Evolutionary conservation across 2,888 invertebrate species (phyloP).

Genomic region (Andrena bicolor): DNA sequence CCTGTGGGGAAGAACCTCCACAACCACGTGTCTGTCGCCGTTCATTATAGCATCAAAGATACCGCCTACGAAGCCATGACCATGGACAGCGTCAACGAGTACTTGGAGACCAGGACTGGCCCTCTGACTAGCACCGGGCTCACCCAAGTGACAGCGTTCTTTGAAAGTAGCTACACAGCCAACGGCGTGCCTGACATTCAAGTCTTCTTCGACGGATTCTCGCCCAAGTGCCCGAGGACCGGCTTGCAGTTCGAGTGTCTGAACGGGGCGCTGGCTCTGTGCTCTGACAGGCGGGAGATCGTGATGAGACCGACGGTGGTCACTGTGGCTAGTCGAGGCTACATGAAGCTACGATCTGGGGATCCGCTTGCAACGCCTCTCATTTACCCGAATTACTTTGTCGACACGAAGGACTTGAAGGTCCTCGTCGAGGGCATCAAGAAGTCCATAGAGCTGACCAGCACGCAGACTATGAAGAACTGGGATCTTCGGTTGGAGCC

Average conservation of each 20-base stretch:
- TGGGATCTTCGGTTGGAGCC: constrained; percentile 87
- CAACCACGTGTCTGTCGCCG: constrained; percentile 82
- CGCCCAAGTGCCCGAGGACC: constrained; percentile 79
- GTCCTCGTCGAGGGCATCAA: constrained; percentile 88
- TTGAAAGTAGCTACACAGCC: constrained; percentile 81
- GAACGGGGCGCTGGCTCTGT: constrained; percentile 72
- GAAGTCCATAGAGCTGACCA: constrained; percentile 86
- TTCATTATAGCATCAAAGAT: constrained; percentile 79
- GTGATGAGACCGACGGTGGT: constrained; percentile 80
- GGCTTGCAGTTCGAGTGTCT: constrained; percentile 77
- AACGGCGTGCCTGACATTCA: constrained; percentile 83
- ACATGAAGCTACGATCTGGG: constrained; percentile 87
- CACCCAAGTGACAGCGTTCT: constrained; percentile 84
- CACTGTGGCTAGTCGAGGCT: constrained; percentile 85
- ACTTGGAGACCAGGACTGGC: constrained; percentile 80
- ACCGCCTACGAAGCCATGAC: constrained; percentile 77
- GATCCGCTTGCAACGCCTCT: constrained; percentile 89
- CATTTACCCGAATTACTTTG: constrained; percentile 91
- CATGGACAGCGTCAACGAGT: constrained; percentile 80
- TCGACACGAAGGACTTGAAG: constrained; percentile 87
- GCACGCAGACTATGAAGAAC: constrained; percentile 87
- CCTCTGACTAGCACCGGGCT: constrained; percentile 84
- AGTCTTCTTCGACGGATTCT: constrained; percentile 85
- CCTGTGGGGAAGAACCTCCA: constrained; percentile 82
- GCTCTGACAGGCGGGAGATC: constrained; percentile 81